Conservation (phyloP, 2,113 vertebrate genomes). For the Sinosuthora webbiana region DNA sequence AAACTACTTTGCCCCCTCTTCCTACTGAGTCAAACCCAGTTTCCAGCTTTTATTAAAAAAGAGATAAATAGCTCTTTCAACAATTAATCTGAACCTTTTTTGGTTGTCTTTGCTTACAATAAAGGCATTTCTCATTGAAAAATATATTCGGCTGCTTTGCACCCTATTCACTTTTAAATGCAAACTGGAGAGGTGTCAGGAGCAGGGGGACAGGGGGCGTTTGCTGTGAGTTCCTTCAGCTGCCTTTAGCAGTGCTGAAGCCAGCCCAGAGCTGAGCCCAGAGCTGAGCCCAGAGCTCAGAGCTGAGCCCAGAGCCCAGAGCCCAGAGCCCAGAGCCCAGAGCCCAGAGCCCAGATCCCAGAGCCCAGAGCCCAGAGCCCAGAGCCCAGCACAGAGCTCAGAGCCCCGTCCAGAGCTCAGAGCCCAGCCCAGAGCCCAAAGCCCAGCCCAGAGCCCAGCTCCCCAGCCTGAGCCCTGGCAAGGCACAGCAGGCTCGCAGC, state of each 20-base stretch:
- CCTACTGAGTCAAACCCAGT: neutral
- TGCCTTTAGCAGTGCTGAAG: neutral
- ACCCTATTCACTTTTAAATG: neutral
- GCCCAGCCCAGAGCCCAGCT: neutral
- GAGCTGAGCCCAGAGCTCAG: neutral
- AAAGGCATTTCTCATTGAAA: neutral
- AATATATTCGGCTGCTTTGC: neutral
- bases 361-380: neutral
- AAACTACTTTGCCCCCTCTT: neutral
- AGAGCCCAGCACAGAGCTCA: neutral
- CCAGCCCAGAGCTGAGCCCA: neutral
- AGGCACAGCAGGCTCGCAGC: too few species aligned
- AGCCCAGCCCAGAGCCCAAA: fast-evolving
- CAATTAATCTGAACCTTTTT: neutral
- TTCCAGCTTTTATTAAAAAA: neutral
- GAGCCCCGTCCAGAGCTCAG: neutral
- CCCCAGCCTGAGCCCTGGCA: neutral
- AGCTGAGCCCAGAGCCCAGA: neutral
- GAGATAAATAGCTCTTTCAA: neutral
- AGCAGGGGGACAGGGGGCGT: fast-evolving
- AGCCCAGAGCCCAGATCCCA: neutral
- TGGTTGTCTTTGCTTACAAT: neutral
- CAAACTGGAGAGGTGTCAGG: fast-evolving
- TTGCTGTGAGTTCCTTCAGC: fast-evolving
- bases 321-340: neutral